Evolutionary conservation across 2,888 invertebrate genomes (phyloP), one percentile per base, ranked within the genome.

Genomic region (Nipponacmea schrenckii): DNA sequence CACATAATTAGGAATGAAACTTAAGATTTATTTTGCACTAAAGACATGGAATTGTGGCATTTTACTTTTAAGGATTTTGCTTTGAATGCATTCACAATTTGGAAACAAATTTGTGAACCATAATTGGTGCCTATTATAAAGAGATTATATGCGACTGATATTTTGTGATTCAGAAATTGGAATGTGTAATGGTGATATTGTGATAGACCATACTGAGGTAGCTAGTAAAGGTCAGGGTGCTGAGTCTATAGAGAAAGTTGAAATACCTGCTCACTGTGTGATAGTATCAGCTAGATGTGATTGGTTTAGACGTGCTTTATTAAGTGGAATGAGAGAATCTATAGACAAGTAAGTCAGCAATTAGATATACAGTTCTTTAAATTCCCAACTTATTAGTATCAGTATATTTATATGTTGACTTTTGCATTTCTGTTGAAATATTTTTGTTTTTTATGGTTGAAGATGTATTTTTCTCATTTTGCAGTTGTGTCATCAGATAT

Each of bases 321-420:
- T 92, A 64, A 93, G 93, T 67, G 93, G 93, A 67, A 93, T 93
- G 93, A 90, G 92, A 81, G 93, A 93, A 88, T 92, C 92, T 31
- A 93, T 93, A 77, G 92, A 92, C 83, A 92, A 91, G 92, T 92
- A 85, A 80, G 86, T 80, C 24, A 64, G 12, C 26, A 5, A 8
- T 39, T 1, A 7, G 8, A 39, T 10, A 5, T 39, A 1, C 10
- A 39, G 8, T 39, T 7, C 39, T 39, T 8, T 0, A 1, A 39
- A 10, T 39, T 39, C 31, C 5, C 2, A 5, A 2, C 10, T 39
- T 39, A 39, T 39, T 5, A 39, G 39, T 39, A 10, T 39, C n/a
- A 39, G 1, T 8, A 39, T 8, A 39, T 10, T 39, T 39, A 39
- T 39, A 10, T 39, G 39, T 10, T 39, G 8, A 39, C 8, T 10